Percentiles rank a stretch among this genome's conserved stretches.
Conservation (phyloP, 1,140 invertebrate species). For the Onthophagus taurus region DNA sequence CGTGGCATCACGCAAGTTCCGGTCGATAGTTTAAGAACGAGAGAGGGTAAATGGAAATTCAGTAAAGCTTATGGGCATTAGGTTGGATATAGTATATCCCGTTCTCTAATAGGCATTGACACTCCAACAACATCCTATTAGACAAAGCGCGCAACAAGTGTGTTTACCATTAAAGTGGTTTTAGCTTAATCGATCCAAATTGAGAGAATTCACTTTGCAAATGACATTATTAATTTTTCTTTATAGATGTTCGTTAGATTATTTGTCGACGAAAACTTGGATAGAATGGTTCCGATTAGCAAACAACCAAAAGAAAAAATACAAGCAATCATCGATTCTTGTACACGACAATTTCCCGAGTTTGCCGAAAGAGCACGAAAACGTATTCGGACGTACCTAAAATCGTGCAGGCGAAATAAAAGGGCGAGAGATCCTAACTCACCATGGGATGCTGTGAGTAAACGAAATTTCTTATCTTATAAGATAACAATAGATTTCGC, state of each 20-base stretch:
- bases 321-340: conserved; percentile 94
- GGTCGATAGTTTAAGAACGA: too few species aligned
- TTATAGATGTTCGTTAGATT: conserved; percentile 93
- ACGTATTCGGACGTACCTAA: conserved; percentile 89
- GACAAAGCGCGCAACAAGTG: too few species aligned
- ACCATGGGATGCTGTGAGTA: conserved; percentile 59
- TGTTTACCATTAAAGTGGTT: neutral
- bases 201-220: neutral
- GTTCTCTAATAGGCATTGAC: too few species aligned
- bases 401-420: conserved; percentile 90
- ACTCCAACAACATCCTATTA: too few species aligned
- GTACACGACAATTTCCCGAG: conserved; percentile 92
- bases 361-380: conserved; percentile 90
- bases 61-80: too few species aligned
- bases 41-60: too few species aligned
- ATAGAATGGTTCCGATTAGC: conserved; percentile 92
- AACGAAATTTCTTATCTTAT: conserved; percentile 33
- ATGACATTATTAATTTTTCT: conserved; percentile 9
- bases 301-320: conserved; percentile 98
- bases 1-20: too few species aligned
- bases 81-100: too few species aligned
- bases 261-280: conserved; percentile 94
- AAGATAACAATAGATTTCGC: conserved; percentile 12
- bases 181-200: neutral
- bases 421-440: conserved; percentile 64